These are phyloP conservation scores for Tipula lateralis DNA, from an alignment of 2,888 invertebrate genomes.

Conservation along the genomic window DNA sequence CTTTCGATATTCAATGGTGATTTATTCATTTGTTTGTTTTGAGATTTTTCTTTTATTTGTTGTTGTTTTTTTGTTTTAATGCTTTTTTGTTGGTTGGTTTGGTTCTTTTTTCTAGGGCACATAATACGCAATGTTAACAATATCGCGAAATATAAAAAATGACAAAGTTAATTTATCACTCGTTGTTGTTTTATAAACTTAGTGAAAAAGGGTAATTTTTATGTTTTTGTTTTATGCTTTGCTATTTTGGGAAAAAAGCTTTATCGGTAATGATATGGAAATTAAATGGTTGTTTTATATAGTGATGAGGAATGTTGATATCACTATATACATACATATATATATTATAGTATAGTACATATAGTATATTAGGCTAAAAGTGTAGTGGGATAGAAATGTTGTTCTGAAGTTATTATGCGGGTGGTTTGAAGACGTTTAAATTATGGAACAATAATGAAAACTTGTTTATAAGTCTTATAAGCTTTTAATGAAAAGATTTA, in stretches of 20 bases:
- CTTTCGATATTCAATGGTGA: conserved; percentile 19
- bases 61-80: neutral
- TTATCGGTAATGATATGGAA: conserved; percentile 24
- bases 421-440: neutral
- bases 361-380: neutral
- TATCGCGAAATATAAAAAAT: conserved; percentile 11
- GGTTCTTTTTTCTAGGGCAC: neutral
- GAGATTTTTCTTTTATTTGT: neutral
- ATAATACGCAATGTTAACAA: neutral
- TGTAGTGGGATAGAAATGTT: neutral
- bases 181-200: neutral
- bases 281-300: conserved; percentile 11
- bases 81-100: neutral
- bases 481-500: neutral
- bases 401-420: neutral
- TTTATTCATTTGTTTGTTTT: conserved; percentile 1
- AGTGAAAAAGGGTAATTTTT: conserved; percentile 2
- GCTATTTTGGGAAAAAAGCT: neutral
- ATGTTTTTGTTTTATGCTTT: neutral
- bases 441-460: neutral
- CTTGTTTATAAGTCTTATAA: neutral
- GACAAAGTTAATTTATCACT: neutral
- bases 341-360: too few relatives aligned
- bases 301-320: conserved; percentile 19
- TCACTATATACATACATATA: neutral